Base-by-base conservation (phyloP, 2,113 vertebrate species). In the Coracopsis vasa region DNA sequence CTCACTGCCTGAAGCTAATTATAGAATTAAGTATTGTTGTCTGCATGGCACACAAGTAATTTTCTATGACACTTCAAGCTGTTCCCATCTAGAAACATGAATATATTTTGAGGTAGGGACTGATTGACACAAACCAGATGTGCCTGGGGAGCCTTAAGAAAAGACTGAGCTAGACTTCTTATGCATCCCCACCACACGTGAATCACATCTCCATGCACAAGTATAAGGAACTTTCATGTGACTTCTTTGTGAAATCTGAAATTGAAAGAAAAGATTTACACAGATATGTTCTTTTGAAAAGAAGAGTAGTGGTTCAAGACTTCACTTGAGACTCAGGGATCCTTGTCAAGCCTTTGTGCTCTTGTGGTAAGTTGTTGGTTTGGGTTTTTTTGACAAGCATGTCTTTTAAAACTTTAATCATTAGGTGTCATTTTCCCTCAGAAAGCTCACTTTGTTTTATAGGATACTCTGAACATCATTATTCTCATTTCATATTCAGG, bases 1-100 rank as follows among this genome's bases (percentile, higher is more conserved):
- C 15, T 95, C 80, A 87, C 53, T 77, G 89, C 91, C 82, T 90
- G 77, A 84, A 88, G 64, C 47, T 96, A 94, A 81, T 97, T 97
- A 90, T 58, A 94, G 79, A 93, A 96, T 92, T 91, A 86, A 95
- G 42, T 84, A 87, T 67, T 96, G 60, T 78, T 88, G 92, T 82
- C 58, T 90, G 61, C 39, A 80, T 3, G 39, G 79, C 85, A 80
- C 70, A 85, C 66, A 53, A 86, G 44, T 8, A 14, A 93, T 93
- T 94, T 89, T 85, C 73, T 90, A 19, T 84, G 79, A 96, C 41
- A 75, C 33, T 75, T 97, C 88, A 93, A 94, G 83, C 54, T 93
- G 53, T 69, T 91, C 33, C 81, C 35, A 65, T 90, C 78, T 83
- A 89, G 90, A 88, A 97, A 92, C 21, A 84, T 18, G 39, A 91